Evolutionary conservation across 2,888 invertebrate genomes (phyloP).

Genomic region (Drosophila borealis): DNA sequence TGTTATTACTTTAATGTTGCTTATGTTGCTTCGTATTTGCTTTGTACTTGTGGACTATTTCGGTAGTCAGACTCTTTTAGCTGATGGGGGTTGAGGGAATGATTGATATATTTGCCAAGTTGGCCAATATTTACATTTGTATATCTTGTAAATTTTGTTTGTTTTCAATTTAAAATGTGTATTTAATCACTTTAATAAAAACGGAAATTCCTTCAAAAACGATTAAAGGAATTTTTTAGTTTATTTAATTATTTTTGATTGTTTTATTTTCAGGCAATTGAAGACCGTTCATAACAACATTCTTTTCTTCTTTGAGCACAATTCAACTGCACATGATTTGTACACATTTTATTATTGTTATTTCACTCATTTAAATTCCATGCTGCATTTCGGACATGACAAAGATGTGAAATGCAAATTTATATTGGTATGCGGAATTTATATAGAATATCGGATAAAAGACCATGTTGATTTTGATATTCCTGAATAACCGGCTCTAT

Average conservation of each 20-base stretch:
- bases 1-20: conserved; percentile 53
- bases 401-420: conserved; percentile 26
- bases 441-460: neutral
- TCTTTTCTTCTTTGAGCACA: conserved; percentile 38
- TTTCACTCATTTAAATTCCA: conserved; percentile 66
- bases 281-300: conserved; percentile 23
- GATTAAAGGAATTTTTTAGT: neutral
- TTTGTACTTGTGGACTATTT: conserved; percentile 42
- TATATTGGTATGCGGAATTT: conserved; percentile 18
- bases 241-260: conserved; percentile 18
- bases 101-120: conserved; percentile 12
- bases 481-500: conserved; percentile 11
- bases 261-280: neutral
- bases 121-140: neutral
- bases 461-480: neutral
- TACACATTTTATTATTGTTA: conserved; percentile 49
- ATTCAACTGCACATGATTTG: conserved; percentile 52
- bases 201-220: conserved; percentile 11
- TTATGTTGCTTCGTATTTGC: conserved; percentile 24
- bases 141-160: neutral
- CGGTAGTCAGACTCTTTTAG: conserved; percentile 32
- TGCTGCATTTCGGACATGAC: conserved; percentile 36
- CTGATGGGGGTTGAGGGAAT: conserved; percentile 41
- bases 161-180: neutral
- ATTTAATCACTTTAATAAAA: neutral